Conservation (phyloP, 2,888 invertebrate species). For the Eristalis pertinax region DNA sequence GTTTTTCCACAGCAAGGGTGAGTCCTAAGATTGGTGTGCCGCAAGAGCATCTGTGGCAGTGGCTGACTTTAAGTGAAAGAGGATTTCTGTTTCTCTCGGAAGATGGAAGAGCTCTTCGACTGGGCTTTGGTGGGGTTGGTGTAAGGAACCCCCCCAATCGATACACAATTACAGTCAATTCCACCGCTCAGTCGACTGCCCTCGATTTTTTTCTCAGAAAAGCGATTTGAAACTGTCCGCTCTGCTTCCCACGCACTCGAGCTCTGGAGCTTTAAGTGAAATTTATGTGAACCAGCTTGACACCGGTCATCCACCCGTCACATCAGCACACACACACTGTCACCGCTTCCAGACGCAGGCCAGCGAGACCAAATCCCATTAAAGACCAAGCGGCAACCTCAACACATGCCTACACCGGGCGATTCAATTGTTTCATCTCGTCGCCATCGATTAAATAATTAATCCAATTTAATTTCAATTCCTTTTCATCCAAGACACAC, state of each 20-base stretch:
- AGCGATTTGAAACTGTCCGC: not conserved
- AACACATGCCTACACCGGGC: constrained; percentile 5
- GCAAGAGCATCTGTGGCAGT: no score
- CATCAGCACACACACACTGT: constrained; percentile 31
- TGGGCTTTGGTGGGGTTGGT: no score
- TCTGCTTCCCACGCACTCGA: constrained; percentile 18
- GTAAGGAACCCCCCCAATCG: no score
- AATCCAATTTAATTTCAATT: constrained; percentile 69
- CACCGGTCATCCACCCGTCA: constrained; percentile 2
- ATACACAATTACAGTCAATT: not conserved
- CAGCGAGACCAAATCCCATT: constrained; percentile 44
- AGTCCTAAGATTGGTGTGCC: no score
- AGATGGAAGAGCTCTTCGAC: no score
- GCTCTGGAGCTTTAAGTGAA: constrained; percentile 20
- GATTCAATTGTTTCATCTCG: constrained; percentile 63
- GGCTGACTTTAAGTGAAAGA: no score
- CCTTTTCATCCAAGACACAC: not conserved
- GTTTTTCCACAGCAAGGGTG: not conserved
- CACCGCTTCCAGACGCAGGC: not conserved
- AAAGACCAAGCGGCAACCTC: constrained; percentile 17
- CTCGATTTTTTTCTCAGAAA: not conserved
- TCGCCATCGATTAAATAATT: constrained; percentile 62
- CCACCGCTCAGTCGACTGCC: not conserved
- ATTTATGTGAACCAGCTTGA: constrained; percentile 7
- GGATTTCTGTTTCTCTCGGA: no score